Base-by-base conservation (phyloP, 2,797 vertebrate species). In the Myiotriccus ornatus region DNA sequence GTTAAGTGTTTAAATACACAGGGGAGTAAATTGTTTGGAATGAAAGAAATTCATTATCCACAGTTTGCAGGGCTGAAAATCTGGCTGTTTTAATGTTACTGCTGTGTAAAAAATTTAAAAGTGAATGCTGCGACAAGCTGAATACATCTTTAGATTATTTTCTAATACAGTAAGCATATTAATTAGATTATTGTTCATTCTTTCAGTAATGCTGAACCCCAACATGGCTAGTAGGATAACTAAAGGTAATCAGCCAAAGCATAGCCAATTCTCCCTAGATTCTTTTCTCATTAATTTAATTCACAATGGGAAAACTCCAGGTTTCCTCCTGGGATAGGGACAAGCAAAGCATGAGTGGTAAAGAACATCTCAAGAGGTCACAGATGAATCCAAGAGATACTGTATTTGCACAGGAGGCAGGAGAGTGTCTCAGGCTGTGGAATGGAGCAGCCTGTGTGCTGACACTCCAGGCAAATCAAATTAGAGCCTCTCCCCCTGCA, bases 41-140 rank as follows among this genome's bases (percentile, higher is more conserved):
- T 96, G 89, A 96, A 97, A 95, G 91, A 96, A 95, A 93, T 92
- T 93, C 80, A 94, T 96, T 96, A 95, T 71, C 88, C 95, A 84
- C 83, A 91, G 63, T 95, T 93, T 88, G 70, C 77, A 86, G 55
- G 44, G 69, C 76, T 93, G 79, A 64, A 91, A 94, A 63, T 93
- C 95, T 97, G 74, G 68, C 91, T 93, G 93, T 82, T 95, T 94
- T 96, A 91, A 89, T 89, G 80, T 67, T 90, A 87, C 49, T 87
- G 63, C 32, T 0, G 74, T 94, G 63, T 73, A 74, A 94, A 95
- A 89, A 82, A 93, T 68, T 67, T 90, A 20, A 64, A 95, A 90
- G 63, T 57, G 83, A 91, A 67, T 84, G 87, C 94, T 96, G 94
- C 4, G 60, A 89, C 89, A 93, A 90, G 80, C 74, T 90, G 80